These are phyloP conservation scores for Lithophane semibrunnea DNA, from an alignment of 2,888 invertebrate genomes.

Conservation along the genomic window DNA sequence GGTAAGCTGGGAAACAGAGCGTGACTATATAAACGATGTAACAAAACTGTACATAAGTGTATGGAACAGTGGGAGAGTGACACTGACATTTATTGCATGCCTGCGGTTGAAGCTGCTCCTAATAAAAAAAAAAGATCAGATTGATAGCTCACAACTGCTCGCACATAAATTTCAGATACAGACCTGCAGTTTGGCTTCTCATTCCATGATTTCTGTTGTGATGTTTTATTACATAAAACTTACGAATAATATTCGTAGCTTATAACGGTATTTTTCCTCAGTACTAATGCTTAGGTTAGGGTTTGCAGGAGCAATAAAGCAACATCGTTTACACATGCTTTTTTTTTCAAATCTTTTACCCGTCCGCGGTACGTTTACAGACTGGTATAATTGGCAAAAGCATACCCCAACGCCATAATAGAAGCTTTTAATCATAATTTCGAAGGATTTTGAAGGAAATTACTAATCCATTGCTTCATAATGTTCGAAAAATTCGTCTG, in stretches of 20 bases:
- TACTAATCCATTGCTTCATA: not conserved
- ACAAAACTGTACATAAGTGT: slow-evolving; percentile 8
- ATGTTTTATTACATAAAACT: not conserved
- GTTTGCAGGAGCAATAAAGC: not conserved
- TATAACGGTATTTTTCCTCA: not conserved
- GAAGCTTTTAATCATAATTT: not conserved
- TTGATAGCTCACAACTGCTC: slow-evolving; percentile 19
- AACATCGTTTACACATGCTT: not conserved
- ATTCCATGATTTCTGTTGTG: not conserved
- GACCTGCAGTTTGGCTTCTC: not conserved
- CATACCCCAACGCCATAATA: not conserved
- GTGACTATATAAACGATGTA: not conserved
- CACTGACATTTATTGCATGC: slow-evolving; percentile 20
- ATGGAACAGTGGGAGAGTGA: not conserved
- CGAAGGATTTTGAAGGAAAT: not conserved
- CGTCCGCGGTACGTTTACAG: not conserved
- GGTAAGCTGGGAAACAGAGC: not conserved
- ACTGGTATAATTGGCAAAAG: not conserved
- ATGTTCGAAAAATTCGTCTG: not conserved
- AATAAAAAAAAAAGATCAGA: slow-evolving; percentile 26
- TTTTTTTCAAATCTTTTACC: not conserved
- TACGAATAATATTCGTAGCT: no score
- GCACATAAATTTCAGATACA: not conserved
- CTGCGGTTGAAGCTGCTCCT: slow-evolving; percentile 18
- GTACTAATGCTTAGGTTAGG: no score